Conservation (phyloP, 2,797 vertebrate species). For the Hippoglossus hippoglossus region DNA sequence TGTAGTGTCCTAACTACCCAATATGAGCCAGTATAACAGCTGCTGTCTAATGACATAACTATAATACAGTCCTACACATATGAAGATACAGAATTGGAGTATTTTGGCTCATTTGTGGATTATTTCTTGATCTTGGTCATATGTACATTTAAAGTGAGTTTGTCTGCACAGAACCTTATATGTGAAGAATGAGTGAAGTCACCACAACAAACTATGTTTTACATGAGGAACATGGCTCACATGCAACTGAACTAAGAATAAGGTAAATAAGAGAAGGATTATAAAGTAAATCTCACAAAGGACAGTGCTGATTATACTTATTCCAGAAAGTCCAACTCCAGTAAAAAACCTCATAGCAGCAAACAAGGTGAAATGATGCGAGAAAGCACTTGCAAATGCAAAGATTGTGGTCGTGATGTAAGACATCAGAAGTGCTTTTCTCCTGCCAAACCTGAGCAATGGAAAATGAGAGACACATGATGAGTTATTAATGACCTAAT, state of each 20-base stretch:
- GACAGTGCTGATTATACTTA: slow-evolving; percentile 71
- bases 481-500: not conserved
- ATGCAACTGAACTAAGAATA: not conserved
- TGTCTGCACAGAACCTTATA: too few relatives aligned
- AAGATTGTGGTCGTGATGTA: slow-evolving; percentile 62
- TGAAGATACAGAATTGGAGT: too few relatives aligned
- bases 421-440: slow-evolving; percentile 67
- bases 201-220: not conserved
- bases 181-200: not conserved
- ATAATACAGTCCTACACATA: too few relatives aligned
- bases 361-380: slow-evolving; percentile 70
- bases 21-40: too few relatives aligned
- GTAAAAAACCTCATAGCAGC: slow-evolving; percentile 76
- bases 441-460: slow-evolving; percentile 76
- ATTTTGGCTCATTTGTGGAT: too few relatives aligned
- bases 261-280: too few relatives aligned
- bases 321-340: slow-evolving; percentile 75
- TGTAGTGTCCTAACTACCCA: too few relatives aligned
- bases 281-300: slow-evolving; percentile 69
- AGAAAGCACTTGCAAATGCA: slow-evolving; percentile 72
- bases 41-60: too few relatives aligned
- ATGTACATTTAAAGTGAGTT: too few relatives aligned
- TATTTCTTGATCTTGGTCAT: too few relatives aligned
- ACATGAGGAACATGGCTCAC: not conserved
- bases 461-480: not conserved